Percentiles rank a stretch among this genome's conserved stretches.
Evolutionary conservation across 92 coral and sea anemone species (phyloP).

Genomic region (Pocillopora grandis): DNA sequence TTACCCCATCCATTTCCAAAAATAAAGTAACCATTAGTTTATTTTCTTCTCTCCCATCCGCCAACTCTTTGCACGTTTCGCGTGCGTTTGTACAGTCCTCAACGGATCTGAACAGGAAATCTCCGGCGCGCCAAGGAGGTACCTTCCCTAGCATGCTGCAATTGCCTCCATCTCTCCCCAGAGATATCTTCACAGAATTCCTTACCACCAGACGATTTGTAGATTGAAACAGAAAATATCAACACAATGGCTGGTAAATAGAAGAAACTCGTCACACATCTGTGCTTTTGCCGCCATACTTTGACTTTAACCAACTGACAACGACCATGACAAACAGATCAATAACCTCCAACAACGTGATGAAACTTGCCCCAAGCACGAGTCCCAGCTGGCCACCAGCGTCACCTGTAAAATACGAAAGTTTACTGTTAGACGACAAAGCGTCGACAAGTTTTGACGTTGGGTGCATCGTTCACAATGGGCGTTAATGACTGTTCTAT

Average conservation of each 20-base stretch:
- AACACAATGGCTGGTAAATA: not conserved
- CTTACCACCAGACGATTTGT: not conserved
- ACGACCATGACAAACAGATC: conserved; percentile 52
- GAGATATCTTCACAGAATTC: not conserved
- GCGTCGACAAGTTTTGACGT: too few species aligned
- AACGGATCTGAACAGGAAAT: not conserved
- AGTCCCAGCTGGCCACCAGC: conserved; percentile 77
- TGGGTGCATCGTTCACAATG: too few species aligned
- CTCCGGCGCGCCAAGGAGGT: not conserved
- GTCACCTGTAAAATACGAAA: conserved; percentile 43
- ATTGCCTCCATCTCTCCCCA: too few species aligned
- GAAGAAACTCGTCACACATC: not conserved
- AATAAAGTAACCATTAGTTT: not conserved
- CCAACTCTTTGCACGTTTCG: not conserved
- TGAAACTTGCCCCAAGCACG: conserved; percentile 71
- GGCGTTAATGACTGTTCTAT: too few species aligned
- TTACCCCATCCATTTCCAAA: not conserved
- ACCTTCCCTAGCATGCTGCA: not conserved
- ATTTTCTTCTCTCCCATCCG: not conserved
- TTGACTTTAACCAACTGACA: conserved; percentile 37
- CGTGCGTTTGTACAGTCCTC: not conserved
- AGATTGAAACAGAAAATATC: not conserved
- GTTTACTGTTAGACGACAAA: not conserved
- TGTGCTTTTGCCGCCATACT: not conserved
- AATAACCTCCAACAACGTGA: conserved; percentile 60